phyloP scores from a whole-genome alignment of 2,113 vertebrate genomes.

The Otolemur garnettii region DNA sequence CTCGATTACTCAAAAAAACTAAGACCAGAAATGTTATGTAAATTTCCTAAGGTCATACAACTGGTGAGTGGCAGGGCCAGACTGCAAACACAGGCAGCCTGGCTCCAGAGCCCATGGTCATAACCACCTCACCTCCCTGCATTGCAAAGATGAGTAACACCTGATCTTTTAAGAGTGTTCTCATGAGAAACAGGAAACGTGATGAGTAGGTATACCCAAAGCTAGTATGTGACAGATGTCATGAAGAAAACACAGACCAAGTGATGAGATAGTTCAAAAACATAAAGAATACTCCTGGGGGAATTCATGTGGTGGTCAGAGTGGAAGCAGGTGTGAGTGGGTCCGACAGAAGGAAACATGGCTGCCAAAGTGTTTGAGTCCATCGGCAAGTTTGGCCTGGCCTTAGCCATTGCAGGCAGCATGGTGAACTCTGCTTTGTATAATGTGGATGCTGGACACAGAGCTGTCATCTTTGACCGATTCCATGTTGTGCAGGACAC shows the following conservation, averaged over 20 bases:
- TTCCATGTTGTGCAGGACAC: too few relatives aligned
- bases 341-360: too few relatives aligned
- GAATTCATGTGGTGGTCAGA: too few relatives aligned
- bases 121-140: not conserved
- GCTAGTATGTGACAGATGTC: not conserved
- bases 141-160: not conserved
- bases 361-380: too few relatives aligned
- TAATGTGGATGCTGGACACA: too few relatives aligned
- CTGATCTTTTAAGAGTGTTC: not conserved
- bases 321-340: too few relatives aligned
- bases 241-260: too few relatives aligned
- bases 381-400: too few relatives aligned
- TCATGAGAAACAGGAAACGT: not conserved
- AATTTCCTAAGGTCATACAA: not conserved
- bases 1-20: not conserved
- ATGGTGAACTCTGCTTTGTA: too few relatives aligned
- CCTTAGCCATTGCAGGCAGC: too few relatives aligned
- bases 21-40: not conserved
- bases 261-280: not conserved
- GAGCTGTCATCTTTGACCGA: too few relatives aligned
- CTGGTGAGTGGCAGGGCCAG: not conserved
- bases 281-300: not conserved
- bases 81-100: not conserved
- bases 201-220: not conserved
- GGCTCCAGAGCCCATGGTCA: not conserved